Evolutionary conservation across 2,797 vertebrate species (phyloP).

Genomic region (Antennarius maculatus): DNA sequence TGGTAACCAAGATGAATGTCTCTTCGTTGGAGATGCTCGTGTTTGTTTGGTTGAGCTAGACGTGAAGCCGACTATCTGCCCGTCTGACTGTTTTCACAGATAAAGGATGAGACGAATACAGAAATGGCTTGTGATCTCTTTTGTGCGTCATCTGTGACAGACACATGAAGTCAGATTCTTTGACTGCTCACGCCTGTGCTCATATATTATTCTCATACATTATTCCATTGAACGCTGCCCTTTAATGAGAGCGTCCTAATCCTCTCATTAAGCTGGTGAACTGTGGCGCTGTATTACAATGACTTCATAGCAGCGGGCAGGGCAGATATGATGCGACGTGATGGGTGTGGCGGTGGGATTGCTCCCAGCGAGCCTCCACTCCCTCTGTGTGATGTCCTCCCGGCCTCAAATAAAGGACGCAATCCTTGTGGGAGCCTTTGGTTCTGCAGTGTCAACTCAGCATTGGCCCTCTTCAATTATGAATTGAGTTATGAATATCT

Average conservation of each 20-base stretch:
- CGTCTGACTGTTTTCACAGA: constrained; percentile 22
- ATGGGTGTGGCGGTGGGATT: constrained; percentile 45
- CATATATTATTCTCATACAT: constrained; percentile 49
- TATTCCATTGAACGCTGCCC: constrained; percentile 38
- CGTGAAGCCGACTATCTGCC: constrained; percentile 45
- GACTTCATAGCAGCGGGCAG: constrained; percentile 31
- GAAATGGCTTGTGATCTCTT: constrained; percentile 48
- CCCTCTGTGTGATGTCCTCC: constrained; percentile 50
- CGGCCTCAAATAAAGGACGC: constrained; percentile 49
- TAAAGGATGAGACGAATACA: constrained; percentile 24
- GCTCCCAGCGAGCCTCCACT: constrained; percentile 33
- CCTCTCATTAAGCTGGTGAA: constrained; percentile 62
- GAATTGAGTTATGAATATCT: constrained; percentile 73
- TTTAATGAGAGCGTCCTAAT: constrained; percentile 58
- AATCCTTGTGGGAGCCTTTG: constrained; percentile 37
- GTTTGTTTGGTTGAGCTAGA: constrained; percentile 54
- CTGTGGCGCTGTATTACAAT: constrained; percentile 15
- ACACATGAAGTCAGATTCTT: constrained; percentile 37
- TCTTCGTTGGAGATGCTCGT: constrained; percentile 46
- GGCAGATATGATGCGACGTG: constrained; percentile 42
- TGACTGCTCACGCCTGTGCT: constrained; percentile 33
- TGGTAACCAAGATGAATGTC: constrained; percentile 74
- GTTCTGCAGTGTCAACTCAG: constrained; percentile 38
- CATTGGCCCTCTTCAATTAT: constrained; percentile 49
- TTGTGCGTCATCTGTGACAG: constrained; percentile 42